A percentile compares a stretch with the other conserved stretches of the same genome.
These are phyloP conservation scores for Brachionus plicatilis DNA, from an alignment of 1,140 invertebrate genomes.

Conservation along the genomic window DNA sequence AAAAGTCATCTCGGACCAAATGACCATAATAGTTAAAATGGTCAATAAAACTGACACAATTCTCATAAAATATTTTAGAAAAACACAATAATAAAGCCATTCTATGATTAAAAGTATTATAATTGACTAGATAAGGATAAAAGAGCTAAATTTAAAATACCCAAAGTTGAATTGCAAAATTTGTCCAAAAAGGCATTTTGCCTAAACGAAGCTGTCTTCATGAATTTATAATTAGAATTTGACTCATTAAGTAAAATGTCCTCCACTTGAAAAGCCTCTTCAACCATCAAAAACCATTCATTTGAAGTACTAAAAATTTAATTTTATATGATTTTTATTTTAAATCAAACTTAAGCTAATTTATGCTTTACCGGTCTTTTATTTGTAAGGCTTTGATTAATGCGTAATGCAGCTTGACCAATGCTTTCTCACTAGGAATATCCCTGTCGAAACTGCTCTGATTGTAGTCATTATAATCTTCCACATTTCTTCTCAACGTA, in stretches of 20 bases:
- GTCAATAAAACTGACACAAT: constrained; percentile 67
- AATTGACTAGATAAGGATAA: neutral
- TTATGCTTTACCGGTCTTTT: neutral
- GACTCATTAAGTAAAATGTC: constrained; percentile 75
- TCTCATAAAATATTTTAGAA: constrained; percentile 70
- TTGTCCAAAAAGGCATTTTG: constrained; percentile 40
- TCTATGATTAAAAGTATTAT: constrained; percentile 60
- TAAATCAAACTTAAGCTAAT: no score
- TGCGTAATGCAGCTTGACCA: constrained; percentile 68
- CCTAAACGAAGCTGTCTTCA: constrained; percentile 66
- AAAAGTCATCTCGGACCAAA: constrained; percentile 98
- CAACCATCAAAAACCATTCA: constrained; percentile 80
- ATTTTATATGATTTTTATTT: constrained; percentile 39
- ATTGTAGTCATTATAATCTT: constrained; percentile 52
- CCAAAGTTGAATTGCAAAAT: constrained; percentile 42
- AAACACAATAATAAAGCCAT: constrained; percentile 88
- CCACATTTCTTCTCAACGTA: constrained; percentile 45
- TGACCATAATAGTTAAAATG: constrained; percentile 76
- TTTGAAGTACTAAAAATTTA: constrained; percentile 69
- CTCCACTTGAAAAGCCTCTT: constrained; percentile 69
- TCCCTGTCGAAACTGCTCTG: constrained; percentile 62
- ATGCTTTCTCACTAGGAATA: constrained; percentile 54
- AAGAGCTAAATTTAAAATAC: neutral
- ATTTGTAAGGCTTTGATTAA: constrained; percentile 54
- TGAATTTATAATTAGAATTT: constrained; percentile 64